Conservation (phyloP, 2,888 invertebrate genomes). For the Synergus umbraculus region DNA sequence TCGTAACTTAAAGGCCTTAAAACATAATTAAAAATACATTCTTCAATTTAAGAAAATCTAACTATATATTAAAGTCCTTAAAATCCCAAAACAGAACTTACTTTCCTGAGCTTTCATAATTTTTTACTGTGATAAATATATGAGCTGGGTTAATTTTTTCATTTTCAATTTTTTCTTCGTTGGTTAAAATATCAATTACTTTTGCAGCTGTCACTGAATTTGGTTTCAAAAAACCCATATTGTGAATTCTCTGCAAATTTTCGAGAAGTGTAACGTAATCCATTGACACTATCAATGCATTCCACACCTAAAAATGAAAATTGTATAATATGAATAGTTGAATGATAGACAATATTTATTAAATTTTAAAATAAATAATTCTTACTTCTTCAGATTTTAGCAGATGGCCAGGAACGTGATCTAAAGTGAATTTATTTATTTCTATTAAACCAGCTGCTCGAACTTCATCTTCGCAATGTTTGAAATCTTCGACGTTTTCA, state of each 20-base stretch:
- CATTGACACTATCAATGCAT: constrained; percentile 80
- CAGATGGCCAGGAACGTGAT: constrained; percentile 84
- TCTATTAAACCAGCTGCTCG: constrained; percentile 79
- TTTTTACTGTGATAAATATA: constrained; percentile 80
- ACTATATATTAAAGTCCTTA: not conserved
- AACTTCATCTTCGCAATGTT: constrained; percentile 76
- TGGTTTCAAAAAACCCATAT: constrained; percentile 81
- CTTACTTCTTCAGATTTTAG: constrained; percentile 82
- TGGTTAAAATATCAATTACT: constrained; percentile 79
- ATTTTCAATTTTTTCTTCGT: constrained; percentile 76
- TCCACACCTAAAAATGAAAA: constrained; percentile 80
- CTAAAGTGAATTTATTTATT: constrained; percentile 80
- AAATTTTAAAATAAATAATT: constrained; percentile 29
- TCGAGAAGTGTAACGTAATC: constrained; percentile 79
- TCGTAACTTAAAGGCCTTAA: constrained; percentile 67
- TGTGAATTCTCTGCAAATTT: constrained; percentile 82
- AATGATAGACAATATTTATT: not conserved
- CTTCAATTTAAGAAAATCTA: constrained; percentile 15
- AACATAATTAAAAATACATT: not conserved
- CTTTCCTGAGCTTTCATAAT: constrained; percentile 83
- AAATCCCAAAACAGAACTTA: constrained; percentile 70
- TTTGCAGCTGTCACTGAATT: constrained; percentile 79
- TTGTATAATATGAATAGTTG: not conserved
- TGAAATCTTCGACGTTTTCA: constrained; percentile 67
- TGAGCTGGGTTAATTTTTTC: constrained; percentile 79